A percentile compares a stretch with the other conserved stretches of the same genome.
Conservation (phyloP, 2,888 invertebrate species). For the Mylabris sibirica region DNA sequence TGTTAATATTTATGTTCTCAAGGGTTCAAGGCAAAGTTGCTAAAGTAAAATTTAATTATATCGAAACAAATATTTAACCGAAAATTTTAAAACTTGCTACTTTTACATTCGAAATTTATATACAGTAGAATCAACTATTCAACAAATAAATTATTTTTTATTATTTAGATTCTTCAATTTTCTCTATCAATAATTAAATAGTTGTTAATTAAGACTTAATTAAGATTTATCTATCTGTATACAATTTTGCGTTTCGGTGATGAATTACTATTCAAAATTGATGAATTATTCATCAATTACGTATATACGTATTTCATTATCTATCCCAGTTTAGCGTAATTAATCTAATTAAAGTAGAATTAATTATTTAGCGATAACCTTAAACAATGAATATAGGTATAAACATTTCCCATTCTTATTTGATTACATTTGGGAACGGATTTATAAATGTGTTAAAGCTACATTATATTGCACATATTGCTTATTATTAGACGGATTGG, state of each 20-base stretch:
- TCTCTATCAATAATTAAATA: no score
- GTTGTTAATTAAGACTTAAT: not conserved
- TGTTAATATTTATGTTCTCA: not conserved
- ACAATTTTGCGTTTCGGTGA: not conserved
- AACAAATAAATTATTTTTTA: not conserved
- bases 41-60: not conserved
- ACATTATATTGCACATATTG: not conserved
- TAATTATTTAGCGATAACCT: not conserved
- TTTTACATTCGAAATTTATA: not conserved
- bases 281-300: not conserved
- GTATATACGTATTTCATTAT: not conserved
- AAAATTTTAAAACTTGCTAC: not conserved
- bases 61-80: not conserved
- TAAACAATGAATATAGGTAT: no score
- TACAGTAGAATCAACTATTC: not conserved
- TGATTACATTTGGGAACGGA: not conserved
- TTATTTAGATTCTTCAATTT: no score
- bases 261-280: not conserved
- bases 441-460: not conserved
- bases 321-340: not conserved
- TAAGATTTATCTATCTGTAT: not conserved
- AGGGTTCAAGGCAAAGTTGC: not conserved
- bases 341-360: not conserved
- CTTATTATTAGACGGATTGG: not conserved
- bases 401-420: no score